Evolutionary conservation across 2,888 invertebrate species (phyloP).

Genomic region (Ennomos erosarius): DNA sequence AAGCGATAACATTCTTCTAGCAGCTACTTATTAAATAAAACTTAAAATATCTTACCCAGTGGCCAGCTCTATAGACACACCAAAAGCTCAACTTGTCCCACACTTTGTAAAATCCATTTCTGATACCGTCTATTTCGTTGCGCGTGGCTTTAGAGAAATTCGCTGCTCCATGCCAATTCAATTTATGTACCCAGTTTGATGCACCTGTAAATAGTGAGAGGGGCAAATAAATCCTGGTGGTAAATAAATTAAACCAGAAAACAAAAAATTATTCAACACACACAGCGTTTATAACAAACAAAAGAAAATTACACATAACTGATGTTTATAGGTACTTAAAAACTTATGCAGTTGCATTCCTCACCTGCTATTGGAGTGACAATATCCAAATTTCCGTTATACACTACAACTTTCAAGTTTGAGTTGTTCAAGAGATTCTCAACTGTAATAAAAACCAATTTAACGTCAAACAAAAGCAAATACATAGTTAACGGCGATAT

Average conservation of each 20-base stretch:
- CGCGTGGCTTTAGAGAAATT: conserved; percentile 61
- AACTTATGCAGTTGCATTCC: too few relatives aligned
- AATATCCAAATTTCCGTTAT: conserved; percentile 75
- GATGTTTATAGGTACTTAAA: too few relatives aligned
- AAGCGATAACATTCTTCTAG: too few relatives aligned
- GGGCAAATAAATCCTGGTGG: too few relatives aligned
- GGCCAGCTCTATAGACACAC: conserved; percentile 74
- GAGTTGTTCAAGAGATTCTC: conserved; percentile 69
- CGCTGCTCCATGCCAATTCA: conserved; percentile 68
- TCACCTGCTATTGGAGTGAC: conserved; percentile 75
- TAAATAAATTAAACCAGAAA: neutral
- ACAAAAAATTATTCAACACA: too few relatives aligned
- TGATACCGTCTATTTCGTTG: conserved; percentile 55
- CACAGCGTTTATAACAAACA: too few relatives aligned
- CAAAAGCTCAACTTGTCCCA: conserved; percentile 67
- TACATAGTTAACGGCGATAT: too few relatives aligned
- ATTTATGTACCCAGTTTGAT: conserved; percentile 74
- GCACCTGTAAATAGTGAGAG: conserved; percentile 51
- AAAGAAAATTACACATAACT: too few relatives aligned
- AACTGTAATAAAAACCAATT: conserved; percentile 61
- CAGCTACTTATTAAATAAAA: too few relatives aligned
- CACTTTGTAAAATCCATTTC: conserved; percentile 71
- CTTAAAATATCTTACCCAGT: conserved; percentile 64
- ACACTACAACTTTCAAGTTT: conserved; percentile 67
- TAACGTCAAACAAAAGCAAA: too few relatives aligned